Evolutionary conservation across 2,888 invertebrate genomes (phyloP).

Genomic region (Chrysomela aeneicollis): DNA sequence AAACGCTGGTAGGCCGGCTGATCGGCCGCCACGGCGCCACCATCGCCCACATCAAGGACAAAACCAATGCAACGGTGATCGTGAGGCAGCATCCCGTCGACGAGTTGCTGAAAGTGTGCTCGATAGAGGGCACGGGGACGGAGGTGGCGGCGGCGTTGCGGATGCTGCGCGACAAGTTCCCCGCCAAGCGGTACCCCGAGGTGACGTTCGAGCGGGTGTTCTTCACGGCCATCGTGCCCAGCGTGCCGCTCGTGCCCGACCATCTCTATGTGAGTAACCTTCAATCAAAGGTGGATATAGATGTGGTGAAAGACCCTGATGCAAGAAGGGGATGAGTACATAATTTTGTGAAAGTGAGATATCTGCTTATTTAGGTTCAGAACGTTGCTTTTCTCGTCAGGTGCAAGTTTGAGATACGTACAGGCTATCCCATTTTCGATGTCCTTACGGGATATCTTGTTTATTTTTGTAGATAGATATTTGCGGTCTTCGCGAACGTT

Average conservation of each 20-base stretch:
- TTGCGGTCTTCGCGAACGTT: no score
- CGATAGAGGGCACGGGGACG: constrained; percentile 64
- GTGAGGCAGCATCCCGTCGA: constrained; percentile 80
- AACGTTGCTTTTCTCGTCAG: no score
- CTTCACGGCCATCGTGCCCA: constrained; percentile 53
- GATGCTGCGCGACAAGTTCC: constrained; percentile 86
- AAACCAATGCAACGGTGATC: constrained; percentile 79
- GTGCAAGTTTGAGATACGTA: no score
- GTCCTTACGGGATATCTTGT: no score
- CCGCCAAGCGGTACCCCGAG: constrained; percentile 79
- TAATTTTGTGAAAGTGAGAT: no score
- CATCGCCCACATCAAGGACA: constrained; percentile 81
- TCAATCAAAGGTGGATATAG: no score
- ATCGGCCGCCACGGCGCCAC: constrained; percentile 86
- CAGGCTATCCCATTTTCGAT: no score
- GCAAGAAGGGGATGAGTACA: no score
- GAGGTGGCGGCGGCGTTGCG: constrained; percentile 84
- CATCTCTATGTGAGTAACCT: constrained; percentile 56
- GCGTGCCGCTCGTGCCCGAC: constrained; percentile 55
- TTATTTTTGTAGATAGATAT: no score
- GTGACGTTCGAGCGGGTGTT: constrained; percentile 74
- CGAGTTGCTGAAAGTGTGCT: constrained; percentile 75
- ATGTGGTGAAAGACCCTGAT: no score
- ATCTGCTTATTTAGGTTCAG: no score
- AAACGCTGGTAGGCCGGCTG: constrained; percentile 81